Evolutionary conservation across 2,797 vertebrate species (phyloP), one percentile per base, ranked within the genome.

Genomic region (Megaceryle alcyon): DNA sequence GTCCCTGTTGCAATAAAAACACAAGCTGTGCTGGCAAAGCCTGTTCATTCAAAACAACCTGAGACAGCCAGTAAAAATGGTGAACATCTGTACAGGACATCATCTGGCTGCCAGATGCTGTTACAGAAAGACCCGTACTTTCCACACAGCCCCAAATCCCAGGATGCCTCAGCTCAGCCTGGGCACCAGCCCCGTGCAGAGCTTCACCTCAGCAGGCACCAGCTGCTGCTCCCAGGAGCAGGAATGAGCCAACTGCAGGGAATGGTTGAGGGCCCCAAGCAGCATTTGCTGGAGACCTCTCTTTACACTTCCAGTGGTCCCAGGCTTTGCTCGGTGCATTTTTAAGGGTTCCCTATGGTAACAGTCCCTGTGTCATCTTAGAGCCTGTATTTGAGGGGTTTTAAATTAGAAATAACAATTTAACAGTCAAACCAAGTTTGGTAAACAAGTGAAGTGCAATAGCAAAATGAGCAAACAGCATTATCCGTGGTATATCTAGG

Each of bases 401-500:
- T 85, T 31, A 12, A n/a, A 80, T 28, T 3, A 56, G 51, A 85
- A 82, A 49, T 57, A 56, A 56, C 72, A 57, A 20, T 53, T 78
- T 43, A 51, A 37, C 26, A 48, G 13, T 29, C 63, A 29, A 22
- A 16, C 56, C 20, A 59, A 48, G 14, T 43, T 59, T 59, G 56
- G 54, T 71, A 81, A 83, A 29, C 29, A 29, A 71, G 72, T 10
- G 46, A 33, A 33, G 59, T 41, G 66, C 54, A 68, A 3, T 20
- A 60, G 61, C 2, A 35, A 18, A 75, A 37, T 1, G 18, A 63
- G 53, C 73, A 77, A 77, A 60, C 10, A 82, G 43, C 35, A 48
- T 11, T 44, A 10, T 4, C 37, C 0, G 0, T 23, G 31, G 14
- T 37, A 44, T 20, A 48, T 22, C 61, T 9, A 2, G 22, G 61